phyloP scores from a whole-genome alignment of 2,888 invertebrate genomes.

The Psylliodes chrysocephalus region DNA sequence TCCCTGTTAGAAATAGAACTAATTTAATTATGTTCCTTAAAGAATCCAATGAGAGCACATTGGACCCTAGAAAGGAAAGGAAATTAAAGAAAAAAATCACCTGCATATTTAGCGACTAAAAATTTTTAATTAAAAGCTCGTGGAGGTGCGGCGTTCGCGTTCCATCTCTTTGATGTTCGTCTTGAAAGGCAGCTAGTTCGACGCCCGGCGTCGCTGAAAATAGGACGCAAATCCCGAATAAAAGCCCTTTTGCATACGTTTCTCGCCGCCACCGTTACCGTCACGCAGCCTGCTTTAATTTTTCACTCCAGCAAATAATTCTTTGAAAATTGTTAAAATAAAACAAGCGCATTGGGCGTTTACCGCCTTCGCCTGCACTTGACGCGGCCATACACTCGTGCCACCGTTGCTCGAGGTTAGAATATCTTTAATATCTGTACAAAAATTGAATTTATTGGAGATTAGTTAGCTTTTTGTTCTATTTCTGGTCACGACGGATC shows the following conservation, averaged over 20 bases:
- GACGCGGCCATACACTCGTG: slow-evolving; percentile 3
- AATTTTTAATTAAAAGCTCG: slow-evolving; percentile 21
- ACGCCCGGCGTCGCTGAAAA: slow-evolving; percentile 29
- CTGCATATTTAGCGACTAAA: slow-evolving; percentile 22
- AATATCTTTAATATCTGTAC: too few relatives aligned
- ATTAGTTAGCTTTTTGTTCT: too few relatives aligned
- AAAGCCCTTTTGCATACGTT: slow-evolving; percentile 38
- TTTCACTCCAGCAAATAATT: slow-evolving; percentile 45
- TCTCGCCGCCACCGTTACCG: slow-evolving; percentile 34
- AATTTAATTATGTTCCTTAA: too few relatives aligned
- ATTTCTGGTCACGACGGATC: too few relatives aligned
- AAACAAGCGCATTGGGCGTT: slow-evolving; percentile 32
- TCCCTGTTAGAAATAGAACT: too few relatives aligned
- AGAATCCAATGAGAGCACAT: too few relatives aligned
- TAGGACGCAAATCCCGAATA: slow-evolving; percentile 35
- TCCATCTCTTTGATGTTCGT: slow-evolving; percentile 34
- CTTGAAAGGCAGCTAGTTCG: slow-evolving; percentile 22
- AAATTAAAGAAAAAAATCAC: slow-evolving; percentile 11
- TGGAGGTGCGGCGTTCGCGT: slow-evolving; percentile 1
- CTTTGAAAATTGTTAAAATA: slow-evolving; percentile 44
- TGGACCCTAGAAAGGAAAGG: too few relatives aligned
- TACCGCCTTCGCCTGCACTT: slow-evolving; percentile 21
- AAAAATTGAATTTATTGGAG: too few relatives aligned
- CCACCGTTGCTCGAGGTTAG: too few relatives aligned
- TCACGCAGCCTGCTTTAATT: slow-evolving; percentile 42